Base-by-base conservation (phyloP, 2,113 vertebrate species). In the Camelus dromedarius region DNA sequence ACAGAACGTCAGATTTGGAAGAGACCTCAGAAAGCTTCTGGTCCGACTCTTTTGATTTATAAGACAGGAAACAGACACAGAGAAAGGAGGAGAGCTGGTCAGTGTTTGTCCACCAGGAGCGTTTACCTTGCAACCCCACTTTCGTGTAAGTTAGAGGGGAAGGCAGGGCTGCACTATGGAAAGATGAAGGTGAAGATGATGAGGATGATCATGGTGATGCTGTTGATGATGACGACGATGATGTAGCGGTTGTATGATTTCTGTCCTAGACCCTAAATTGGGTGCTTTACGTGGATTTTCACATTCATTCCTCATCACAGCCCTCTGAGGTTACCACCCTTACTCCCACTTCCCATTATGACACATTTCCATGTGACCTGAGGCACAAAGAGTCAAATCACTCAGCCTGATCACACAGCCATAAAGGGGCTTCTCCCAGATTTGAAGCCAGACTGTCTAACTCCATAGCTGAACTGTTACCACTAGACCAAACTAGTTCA, bases 11-110 rank as follows among this genome's bases (percentile, higher is more conserved):
- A 97, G 94, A 72, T 38, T 19, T 90, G 72, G 95, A 96, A 91
- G 82, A 72, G 75, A 32, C 67, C 88, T 95, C 91, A 62, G 88
- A 72, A 91, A 96, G 93, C 93, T 95, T 89, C 96, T 96, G 93
- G 56, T 42, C 58, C 1, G 30, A 94, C 82, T 69, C 48, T 26
- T 66, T 64, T 30, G 79, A 85, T 82, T 96, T 91, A 22, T 52
- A 66, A 70, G 94, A 93, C n/a, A 81, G 89, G 95, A 95, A 95
- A 95, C 87, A 96, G 95, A 95, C 2, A 52, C 52, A 6, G 54
- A 77, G 72, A 5, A 28, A 18, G 32, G 58, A 56, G 32, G 35
- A 6, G 85, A 15, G 38, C 70, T 12, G 82, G 35, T 66, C 60
- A 12, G 0, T 32, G 6, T 26, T 5, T 0, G 3, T 75, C 38